These are phyloP conservation scores for Prionailurus bengalensis DNA, from an alignment of 2,113 vertebrate genomes.

Conservation along the genomic window DNA sequence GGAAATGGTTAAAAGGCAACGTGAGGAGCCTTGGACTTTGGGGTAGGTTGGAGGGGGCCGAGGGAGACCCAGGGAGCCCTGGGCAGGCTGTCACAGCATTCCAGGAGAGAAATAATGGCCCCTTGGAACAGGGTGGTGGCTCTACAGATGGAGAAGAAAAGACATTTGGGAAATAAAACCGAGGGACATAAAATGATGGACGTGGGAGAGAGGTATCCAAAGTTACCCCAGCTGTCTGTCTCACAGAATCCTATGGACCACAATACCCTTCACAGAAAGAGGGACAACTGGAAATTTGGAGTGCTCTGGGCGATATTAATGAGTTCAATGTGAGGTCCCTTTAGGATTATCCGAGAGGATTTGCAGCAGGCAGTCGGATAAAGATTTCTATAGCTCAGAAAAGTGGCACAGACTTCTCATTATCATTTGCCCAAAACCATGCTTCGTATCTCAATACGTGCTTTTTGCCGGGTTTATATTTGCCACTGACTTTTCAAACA, in stretches of 20 bases:
- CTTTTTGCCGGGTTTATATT: conserved; percentile 7
- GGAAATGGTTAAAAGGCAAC: background rate
- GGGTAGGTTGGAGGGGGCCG: background rate
- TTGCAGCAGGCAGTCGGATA: background rate
- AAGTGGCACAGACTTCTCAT: background rate
- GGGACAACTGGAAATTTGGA: background rate
- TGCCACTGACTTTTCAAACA: background rate
- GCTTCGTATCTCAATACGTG: background rate
- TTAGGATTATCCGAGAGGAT: background rate
- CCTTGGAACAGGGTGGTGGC: background rate
- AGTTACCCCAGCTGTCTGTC: background rate
- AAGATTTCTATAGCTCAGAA: conserved; percentile 18
- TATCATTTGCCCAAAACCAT: background rate
- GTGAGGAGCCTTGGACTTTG: background rate
- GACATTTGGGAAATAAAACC: background rate
- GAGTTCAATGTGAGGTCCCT: background rate
- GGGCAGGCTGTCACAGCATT: background rate
- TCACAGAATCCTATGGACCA: background rate
- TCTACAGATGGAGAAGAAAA: background rate
- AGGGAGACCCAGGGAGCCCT: background rate
- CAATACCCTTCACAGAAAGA: background rate
- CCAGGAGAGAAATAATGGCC: background rate
- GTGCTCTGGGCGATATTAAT: background rate
- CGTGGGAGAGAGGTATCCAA: background rate
- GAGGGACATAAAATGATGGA: background rate